Evolutionary conservation across 2,113 vertebrate species (phyloP).

Genomic region (Ceratotherium simum): DNA sequence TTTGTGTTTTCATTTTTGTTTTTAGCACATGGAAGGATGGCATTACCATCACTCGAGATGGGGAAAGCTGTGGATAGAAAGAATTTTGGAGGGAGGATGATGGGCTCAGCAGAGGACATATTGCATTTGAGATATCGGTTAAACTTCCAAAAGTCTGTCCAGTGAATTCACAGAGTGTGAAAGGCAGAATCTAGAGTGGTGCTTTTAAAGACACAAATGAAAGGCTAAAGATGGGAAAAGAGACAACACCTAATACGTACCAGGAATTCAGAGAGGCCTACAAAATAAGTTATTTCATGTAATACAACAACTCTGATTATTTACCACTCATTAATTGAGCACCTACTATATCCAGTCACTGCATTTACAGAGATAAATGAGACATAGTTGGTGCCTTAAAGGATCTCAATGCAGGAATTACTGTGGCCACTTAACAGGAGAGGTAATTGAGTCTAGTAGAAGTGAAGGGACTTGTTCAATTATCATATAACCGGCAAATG

Average conservation of each 20-base stretch:
- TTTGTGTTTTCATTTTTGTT: not conserved
- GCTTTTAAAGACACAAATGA: not conserved
- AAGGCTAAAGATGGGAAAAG: not conserved
- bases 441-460: not conserved
- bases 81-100: not conserved
- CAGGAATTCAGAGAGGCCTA: not conserved
- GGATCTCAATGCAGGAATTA: not conserved
- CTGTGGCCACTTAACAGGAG: not conserved
- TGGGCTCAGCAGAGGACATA: not conserved
- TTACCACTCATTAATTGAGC: not conserved
- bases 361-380: not conserved
- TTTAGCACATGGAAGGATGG: not conserved
- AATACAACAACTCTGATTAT: not conserved
- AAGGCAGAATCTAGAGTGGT: not conserved
- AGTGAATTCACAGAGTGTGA: not conserved
- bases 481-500: not conserved
- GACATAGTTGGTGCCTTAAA: not conserved
- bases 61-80: not conserved
- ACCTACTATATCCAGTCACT: not conserved
- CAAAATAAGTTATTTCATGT: not conserved
- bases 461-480: not conserved
- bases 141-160: not conserved
- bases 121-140: not conserved
- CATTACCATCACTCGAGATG: not conserved
- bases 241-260: not conserved